A percentile compares a stretch with the other conserved stretches of the same genome.
Evolutionary conservation across 1,140 invertebrate species (phyloP).

Genomic region (Triops cancriformis): DNA sequence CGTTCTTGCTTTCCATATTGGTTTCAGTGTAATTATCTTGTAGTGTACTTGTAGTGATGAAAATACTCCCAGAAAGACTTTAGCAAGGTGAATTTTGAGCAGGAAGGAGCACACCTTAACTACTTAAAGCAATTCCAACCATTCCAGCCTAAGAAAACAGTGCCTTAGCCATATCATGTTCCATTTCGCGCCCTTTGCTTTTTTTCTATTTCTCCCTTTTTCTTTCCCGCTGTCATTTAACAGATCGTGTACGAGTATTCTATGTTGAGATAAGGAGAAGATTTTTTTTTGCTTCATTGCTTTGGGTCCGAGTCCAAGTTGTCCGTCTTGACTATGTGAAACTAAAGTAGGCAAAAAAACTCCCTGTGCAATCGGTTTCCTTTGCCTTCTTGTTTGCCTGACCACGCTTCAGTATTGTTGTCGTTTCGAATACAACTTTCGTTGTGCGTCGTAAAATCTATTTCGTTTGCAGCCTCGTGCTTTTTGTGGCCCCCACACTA

Average conservation of each 20-base stretch:
- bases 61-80: neutral
- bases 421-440: neutral
- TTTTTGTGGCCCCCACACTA: neutral
- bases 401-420: slow-evolving; percentile 5
- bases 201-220: neutral
- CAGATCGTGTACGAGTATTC: neutral
- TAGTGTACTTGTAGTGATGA: neutral
- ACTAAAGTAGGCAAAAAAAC: neutral
- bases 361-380: slow-evolving; percentile 5
- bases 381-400: neutral
- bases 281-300: neutral
- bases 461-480: neutral
- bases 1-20: no score
- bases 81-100: neutral
- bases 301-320: neutral
- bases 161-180: neutral
- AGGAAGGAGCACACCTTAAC: slow-evolving; percentile 8
- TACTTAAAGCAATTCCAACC: neutral
- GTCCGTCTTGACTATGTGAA: neutral
- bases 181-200: neutral
- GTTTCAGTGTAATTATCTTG: neutral
- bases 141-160: neutral
- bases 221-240: neutral
- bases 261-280: neutral
- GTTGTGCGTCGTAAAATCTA: neutral